Evolutionary conservation across 1,140 invertebrate species (phyloP).

Genomic region (Pentalonia nigronervosa): DNA sequence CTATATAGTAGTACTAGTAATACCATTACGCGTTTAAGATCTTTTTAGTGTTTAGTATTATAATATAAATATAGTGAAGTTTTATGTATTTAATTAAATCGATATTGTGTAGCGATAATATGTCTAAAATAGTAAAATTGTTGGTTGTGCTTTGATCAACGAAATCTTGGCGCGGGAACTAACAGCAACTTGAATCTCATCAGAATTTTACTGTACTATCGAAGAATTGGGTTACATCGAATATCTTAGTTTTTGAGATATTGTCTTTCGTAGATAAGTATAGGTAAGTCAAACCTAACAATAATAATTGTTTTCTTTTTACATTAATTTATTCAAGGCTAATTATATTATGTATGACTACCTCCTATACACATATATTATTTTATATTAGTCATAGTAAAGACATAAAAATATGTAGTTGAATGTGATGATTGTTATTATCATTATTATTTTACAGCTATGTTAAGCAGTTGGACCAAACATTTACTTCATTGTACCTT

Average conservation of each 20-base stretch:
- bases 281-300: not conserved
- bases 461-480: slow-evolving; percentile 74
- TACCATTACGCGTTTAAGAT: not conserved
- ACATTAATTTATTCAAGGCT: slow-evolving; percentile 31
- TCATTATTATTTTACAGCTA: slow-evolving; percentile 60
- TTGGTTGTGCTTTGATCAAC: slow-evolving; percentile 24
- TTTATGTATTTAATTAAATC: slow-evolving; percentile 6
- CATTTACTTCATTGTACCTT: slow-evolving; percentile 81
- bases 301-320: not conserved
- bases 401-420: not conserved
- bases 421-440: not conserved
- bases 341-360: not conserved
- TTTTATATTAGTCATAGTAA: not conserved
- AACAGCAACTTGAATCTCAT: not conserved
- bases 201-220: not conserved
- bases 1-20: not conserved
- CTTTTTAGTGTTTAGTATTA: not conserved
- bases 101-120: slow-evolving; percentile 25
- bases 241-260: not conserved
- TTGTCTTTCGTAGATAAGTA: not conserved
- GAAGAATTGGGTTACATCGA: not conserved
- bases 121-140: slow-evolving; percentile 27
- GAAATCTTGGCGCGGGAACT: not conserved
- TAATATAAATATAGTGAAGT: not conserved
- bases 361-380: not conserved